These are phyloP conservation scores for Felis catus DNA, from an alignment of 2,113 vertebrate genomes.

Conservation along the genomic window F.catus_Fca126_mat1.0 CM031425.1:61260501-61261000, in stretches of 20 bases:
- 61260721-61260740: background rate
- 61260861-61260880: background rate
- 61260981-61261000: no score
- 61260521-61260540: background rate
- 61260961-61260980: rapidly evolving
- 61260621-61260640: no score
- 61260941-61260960: rapidly evolving
- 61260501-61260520: background rate
- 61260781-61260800: background rate
- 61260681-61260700: background rate
- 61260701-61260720: background rate
- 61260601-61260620: rapidly evolving
- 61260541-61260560: rapidly evolving
- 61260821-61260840: background rate
- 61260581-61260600: background rate
- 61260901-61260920: background rate
- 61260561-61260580: background rate
- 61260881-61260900: background rate
- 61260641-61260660: background rate
- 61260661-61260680: background rate
- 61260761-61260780: background rate
- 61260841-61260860: background rate
- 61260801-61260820: background rate
- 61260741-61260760: background rate
- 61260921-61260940: background rate